Conservation (phyloP, 2,888 invertebrate genomes). For the Hydroisotoma schaefferi region DNA sequence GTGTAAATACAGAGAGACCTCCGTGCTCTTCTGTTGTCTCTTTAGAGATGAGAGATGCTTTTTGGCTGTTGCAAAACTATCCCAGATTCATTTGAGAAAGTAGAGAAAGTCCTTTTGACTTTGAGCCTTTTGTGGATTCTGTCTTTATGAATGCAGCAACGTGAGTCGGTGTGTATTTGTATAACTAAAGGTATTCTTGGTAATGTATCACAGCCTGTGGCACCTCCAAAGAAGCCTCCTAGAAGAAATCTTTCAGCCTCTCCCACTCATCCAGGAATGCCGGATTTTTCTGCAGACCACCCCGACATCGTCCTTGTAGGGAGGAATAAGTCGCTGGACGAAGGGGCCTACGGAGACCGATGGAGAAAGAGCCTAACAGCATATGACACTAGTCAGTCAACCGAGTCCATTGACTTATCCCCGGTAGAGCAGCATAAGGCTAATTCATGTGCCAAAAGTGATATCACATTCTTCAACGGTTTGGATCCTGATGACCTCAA, state of each 20-base stretch:
- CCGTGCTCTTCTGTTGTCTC: too few species aligned
- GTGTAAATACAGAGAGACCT: too few species aligned
- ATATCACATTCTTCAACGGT: slow-evolving; percentile 47
- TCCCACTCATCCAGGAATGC: slow-evolving; percentile 66
- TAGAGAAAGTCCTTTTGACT: background rate
- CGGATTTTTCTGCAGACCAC: slow-evolving; percentile 53
- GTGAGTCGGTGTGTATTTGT: too few species aligned
- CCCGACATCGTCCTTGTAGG: slow-evolving; percentile 60
- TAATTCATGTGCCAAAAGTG: slow-evolving; percentile 45
- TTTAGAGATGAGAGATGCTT: background rate
- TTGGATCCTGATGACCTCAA: slow-evolving; percentile 36
- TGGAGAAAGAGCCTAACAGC: slow-evolving; percentile 47
- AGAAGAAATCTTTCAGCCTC: slow-evolving; percentile 79
- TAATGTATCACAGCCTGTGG: slow-evolving; percentile 52
- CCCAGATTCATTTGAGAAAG: background rate
- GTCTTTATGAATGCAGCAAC: too few species aligned
- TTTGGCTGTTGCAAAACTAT: background rate
- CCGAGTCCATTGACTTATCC: slow-evolving; percentile 46
- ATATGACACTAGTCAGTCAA: slow-evolving; percentile 47
- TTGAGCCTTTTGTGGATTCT: too few species aligned
- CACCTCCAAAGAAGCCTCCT: slow-evolving; percentile 85
- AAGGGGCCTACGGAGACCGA: slow-evolving; percentile 46
- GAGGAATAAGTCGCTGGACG: slow-evolving; percentile 45
- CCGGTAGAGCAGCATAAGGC: slow-evolving; percentile 38
- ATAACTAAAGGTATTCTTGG: too few species aligned